Evolutionary conservation across 2,113 vertebrate species (phyloP).

Genomic region (Nymphicus hollandicus): DNA sequence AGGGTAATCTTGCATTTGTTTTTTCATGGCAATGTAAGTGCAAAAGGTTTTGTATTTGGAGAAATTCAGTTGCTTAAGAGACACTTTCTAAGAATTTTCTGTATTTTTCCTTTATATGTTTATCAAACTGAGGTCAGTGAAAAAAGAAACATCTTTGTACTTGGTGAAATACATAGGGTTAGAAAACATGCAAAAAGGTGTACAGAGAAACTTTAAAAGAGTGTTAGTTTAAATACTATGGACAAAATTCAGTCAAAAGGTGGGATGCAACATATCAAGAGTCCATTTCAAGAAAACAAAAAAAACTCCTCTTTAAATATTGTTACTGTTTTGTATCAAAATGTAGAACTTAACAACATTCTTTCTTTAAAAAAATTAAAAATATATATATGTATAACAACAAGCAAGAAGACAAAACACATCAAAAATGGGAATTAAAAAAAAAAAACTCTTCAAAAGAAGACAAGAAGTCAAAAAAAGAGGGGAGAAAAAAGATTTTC

Average conservation of each 20-base stretch:
- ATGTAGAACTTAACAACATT: constrained; percentile 79
- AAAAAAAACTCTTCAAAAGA: constrained; percentile 89
- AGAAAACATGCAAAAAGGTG: constrained; percentile 92
- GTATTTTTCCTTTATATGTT: constrained; percentile 30
- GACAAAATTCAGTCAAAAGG: constrained; percentile 81
- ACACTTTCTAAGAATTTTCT: constrained; percentile 70
- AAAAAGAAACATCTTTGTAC: constrained; percentile 73
- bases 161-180: constrained; percentile 77
- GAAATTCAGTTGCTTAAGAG: constrained; percentile 73
- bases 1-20: neutral
- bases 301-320: constrained; percentile 73
- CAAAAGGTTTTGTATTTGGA: neutral
- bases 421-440: constrained; percentile 92
- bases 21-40: neutral
- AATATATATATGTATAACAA: constrained; percentile 82
- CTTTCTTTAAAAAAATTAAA: constrained; percentile 78
- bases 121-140: constrained; percentile 69
- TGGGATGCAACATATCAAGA: constrained; percentile 96
- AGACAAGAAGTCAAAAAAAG: constrained; percentile 98
- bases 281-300: constrained; percentile 80
- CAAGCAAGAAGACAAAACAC: constrained; percentile 99
- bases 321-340: constrained; percentile 77
- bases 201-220: constrained; percentile 78
- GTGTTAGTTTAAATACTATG: constrained; percentile 86
- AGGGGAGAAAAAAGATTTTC: constrained; percentile 89